Conservation (phyloP, 2,888 invertebrate species). For the Megalurothrips usitatus region DNA sequence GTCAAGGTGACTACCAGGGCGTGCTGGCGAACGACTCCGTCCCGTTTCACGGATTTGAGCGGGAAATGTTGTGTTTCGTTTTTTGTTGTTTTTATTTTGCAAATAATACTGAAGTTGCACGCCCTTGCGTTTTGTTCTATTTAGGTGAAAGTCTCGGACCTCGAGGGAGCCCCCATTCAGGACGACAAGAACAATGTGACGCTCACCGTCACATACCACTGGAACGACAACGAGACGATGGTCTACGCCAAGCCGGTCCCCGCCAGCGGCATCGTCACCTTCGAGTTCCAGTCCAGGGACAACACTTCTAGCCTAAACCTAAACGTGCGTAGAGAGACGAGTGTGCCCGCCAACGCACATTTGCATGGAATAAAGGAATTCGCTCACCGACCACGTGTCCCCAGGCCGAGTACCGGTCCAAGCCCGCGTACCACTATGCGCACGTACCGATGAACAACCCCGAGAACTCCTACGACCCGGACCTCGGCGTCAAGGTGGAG, state of each 20-base stretch:
- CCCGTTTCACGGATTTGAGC: no score
- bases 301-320: constrained; percentile 62
- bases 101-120: neutral
- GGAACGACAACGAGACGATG: constrained; percentile 52
- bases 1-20: neutral
- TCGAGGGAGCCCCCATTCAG: constrained; percentile 61
- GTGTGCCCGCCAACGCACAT: no score
- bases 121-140: constrained; percentile 23
- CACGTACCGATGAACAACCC: no score
- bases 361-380: no score
- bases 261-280: constrained; percentile 57
- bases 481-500: no score
- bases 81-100: neutral
- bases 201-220: constrained; percentile 57
- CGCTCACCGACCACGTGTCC: no score
- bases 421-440: no score
- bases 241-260: constrained; percentile 54
- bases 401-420: no score
- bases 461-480: no score
- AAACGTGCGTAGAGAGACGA: constrained; percentile 54
- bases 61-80: neutral
- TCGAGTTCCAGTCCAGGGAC: constrained; percentile 57
- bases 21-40: no score
- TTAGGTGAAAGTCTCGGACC: constrained; percentile 60
- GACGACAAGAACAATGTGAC: constrained; percentile 55